Conservation (phyloP, 2,797 vertebrate genomes). For the Nyctalus aviator region DNA sequence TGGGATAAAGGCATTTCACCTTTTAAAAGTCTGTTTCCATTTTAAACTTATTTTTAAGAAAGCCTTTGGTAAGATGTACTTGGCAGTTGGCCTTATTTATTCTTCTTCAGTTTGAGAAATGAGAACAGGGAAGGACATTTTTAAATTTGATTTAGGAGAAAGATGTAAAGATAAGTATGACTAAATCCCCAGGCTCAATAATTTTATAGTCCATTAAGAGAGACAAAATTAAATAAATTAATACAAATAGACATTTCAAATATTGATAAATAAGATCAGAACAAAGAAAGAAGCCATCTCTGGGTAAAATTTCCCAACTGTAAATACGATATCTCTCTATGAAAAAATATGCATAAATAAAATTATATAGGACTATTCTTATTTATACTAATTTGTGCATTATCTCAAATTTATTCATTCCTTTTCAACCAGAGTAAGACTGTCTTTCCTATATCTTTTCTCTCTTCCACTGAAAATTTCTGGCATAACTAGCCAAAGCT, state of each 20-base stretch:
- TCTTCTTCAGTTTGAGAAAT: constrained; percentile 48
- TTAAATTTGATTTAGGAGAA: not conserved
- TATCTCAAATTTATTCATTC: not conserved
- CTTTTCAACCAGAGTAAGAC: not conserved
- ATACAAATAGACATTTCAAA: not conserved
- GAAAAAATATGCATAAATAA: not conserved
- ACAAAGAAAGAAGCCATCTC: not conserved
- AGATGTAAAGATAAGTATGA: not conserved
- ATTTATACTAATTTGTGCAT: not conserved
- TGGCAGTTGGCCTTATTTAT: not conserved
- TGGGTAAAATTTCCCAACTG: not conserved
- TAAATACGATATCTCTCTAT: not conserved
- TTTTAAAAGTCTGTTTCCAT: constrained; percentile 24
- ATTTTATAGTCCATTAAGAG: not conserved
- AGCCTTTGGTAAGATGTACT: not conserved
- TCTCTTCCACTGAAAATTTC: not conserved
- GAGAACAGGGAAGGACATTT: not conserved
- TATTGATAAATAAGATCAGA: not conserved
- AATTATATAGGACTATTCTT: not conserved
- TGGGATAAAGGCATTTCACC: constrained; percentile 5
- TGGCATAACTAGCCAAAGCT: not conserved
- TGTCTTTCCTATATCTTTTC: not conserved
- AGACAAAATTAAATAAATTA: not conserved
- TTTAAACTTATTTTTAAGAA: constrained; percentile 49
- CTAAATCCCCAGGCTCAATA: not conserved